Evolutionary conservation across 2,888 invertebrate genomes (phyloP), one percentile per base, ranked within the genome.

Genomic region (Himalopsyche anomala): DNA sequence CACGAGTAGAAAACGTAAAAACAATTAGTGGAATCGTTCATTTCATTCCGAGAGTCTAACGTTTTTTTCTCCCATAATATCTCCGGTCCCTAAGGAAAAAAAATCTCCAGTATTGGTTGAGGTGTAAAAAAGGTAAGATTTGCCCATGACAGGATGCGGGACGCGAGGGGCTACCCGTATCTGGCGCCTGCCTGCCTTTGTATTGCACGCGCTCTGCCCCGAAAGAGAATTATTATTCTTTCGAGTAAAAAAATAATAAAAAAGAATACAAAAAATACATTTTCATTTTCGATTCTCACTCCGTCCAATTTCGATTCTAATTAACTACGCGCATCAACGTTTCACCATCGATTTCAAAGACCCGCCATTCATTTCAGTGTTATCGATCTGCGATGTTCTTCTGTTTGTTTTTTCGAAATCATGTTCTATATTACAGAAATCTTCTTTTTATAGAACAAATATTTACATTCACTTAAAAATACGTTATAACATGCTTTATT

Each of bases 241-340:
- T 74, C 28, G 74, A 74, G 38, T 74, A 74, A 74, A 74, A 74
- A 74, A 74, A 74, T 74, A 74, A 74, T 36, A 74, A 74, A 74
- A 74, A 74, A 74, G 69, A 74, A 74, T 38, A 74, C 55, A 40
- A 38, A 55, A 80, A 79, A 86, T 54, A 84, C 84, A 86, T 84
- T 51, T 74, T 82, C 84, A 84, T 84, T 86, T 86, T 82, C 69
- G 82, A 84, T 86, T 86, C 86, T 86, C 86, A 86, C 84, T 86
- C 86, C 74, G 40, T 62, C 84, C 82, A 82, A 84, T 84, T 86
- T 82, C 86, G 80, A 54, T 84, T 86, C 82, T 86, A 84, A 86
- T 86, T 86, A 86, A 86, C 79, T 84, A 81, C 79, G 51, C 19
- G 62, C 74, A 74, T 74, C 74, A 36, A 74, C 74, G 74, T 74